Conservation (phyloP, 2,888 invertebrate species). For the Dicyrtoma fusca region DNA sequence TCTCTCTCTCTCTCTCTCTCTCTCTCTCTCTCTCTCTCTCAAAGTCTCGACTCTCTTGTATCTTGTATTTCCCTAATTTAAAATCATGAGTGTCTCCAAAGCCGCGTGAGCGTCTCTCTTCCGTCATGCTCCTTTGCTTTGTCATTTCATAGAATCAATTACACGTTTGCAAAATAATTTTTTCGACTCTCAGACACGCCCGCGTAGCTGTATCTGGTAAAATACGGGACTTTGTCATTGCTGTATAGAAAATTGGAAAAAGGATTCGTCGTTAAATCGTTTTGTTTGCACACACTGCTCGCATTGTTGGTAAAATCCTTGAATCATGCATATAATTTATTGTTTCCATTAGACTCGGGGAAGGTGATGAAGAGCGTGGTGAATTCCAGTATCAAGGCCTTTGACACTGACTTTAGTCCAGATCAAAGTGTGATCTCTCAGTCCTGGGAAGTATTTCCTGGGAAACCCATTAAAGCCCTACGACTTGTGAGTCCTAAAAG, state of each 20-base stretch:
- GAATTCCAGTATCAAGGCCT: slow-evolving; percentile 63
- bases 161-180: slow-evolving; percentile 11
- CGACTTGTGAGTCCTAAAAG: slow-evolving; percentile 46
- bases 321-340: not conserved
- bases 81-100: no score
- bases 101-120: no score
- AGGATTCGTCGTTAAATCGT: no score
- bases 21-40: no score
- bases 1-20: no score
- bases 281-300: not conserved
- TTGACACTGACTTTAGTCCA: slow-evolving; percentile 36
- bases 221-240: no score
- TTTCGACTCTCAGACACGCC: no score
- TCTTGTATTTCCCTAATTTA: no score
- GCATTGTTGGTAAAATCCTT: not conserved
- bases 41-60: no score
- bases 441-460: slow-evolving; percentile 65
- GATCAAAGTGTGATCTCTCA: slow-evolving; percentile 51
- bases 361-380: slow-evolving; percentile 89
- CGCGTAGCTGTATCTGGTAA: no score
- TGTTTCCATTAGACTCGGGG: slow-evolving; percentile 72
- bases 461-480: slow-evolving; percentile 50
- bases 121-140: not conserved
- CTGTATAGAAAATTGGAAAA: no score
- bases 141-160: slow-evolving; percentile 6